Conservation (phyloP, 2,888 invertebrate species). For the Synergus itoensis region DNA sequence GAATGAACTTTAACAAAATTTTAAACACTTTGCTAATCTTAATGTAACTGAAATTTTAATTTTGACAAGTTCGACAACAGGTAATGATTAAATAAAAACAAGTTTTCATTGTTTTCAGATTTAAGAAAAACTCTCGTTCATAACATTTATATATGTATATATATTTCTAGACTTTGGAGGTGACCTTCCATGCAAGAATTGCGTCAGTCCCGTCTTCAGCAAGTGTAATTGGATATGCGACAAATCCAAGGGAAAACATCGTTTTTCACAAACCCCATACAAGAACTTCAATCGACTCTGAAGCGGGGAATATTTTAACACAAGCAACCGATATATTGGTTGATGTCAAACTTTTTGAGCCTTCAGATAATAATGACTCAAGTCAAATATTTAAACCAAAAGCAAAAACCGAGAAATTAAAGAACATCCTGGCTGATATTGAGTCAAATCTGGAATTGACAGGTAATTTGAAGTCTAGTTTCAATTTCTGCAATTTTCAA, state of each 20-base stretch:
- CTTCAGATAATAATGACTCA: conserved; percentile 57
- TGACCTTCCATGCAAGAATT: conserved; percentile 85
- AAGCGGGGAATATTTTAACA: conserved; percentile 48
- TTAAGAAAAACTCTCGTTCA: too few relatives aligned
- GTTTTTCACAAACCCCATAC: conserved; percentile 61
- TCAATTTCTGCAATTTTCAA: neutral
- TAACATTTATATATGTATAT: too few relatives aligned
- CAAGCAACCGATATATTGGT: conserved; percentile 46
- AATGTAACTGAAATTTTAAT: too few relatives aligned
- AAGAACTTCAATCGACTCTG: neutral
- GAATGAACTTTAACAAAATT: too few relatives aligned
- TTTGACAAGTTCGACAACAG: too few relatives aligned
- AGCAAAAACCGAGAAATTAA: conserved; percentile 70
- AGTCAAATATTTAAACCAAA: conserved; percentile 66
- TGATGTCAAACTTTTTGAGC: conserved; percentile 49
- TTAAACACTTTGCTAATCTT: too few relatives aligned
- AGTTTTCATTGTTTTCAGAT: too few relatives aligned
- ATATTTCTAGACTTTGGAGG: conserved; percentile 82
- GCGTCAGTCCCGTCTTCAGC: conserved; percentile 83
- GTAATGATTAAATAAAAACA: too few relatives aligned
- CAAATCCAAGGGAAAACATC: conserved; percentile 78
- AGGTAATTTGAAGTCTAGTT: conserved; percentile 70
- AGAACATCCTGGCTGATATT: conserved; percentile 79
- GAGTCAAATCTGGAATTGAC: conserved; percentile 79
- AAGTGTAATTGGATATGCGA: conserved; percentile 80